Evolutionary conservation across 2,797 vertebrate species (phyloP).

Genomic region (Hafferia zeledoni): DNA sequence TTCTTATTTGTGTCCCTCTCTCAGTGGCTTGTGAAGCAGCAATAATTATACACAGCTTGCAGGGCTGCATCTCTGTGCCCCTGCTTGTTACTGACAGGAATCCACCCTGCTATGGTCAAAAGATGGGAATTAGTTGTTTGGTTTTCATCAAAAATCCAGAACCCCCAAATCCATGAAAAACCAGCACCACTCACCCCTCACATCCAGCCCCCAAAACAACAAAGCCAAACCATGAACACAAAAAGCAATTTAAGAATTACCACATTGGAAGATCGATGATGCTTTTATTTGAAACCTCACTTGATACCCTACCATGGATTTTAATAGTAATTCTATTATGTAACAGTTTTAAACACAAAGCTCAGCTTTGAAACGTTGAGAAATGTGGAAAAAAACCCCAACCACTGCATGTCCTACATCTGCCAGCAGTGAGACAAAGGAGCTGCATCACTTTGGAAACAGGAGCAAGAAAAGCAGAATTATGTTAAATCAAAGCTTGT

Average conservation of each 20-base stretch:
- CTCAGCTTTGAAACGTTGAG: not conserved
- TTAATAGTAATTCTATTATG: not conserved
- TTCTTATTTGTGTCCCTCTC: too few species aligned
- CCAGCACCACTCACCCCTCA: not conserved
- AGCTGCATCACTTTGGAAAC: not conserved
- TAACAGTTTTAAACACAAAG: not conserved
- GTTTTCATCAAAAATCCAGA: not conserved
- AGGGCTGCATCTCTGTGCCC: not conserved
- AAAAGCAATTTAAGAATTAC: not conserved
- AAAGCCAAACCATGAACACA: not conserved
- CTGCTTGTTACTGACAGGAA: constrained; percentile 9
- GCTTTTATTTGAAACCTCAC: not conserved
- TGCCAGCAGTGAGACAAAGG: not conserved
- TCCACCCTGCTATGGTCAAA: not conserved
- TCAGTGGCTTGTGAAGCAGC: not conserved
- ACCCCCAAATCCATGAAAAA: not conserved
- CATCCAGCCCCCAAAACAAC: not conserved
- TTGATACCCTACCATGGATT: not conserved
- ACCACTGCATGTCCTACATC: not conserved
- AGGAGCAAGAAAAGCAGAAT: not conserved
- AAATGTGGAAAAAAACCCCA: not conserved
- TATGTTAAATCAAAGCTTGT: not conserved
- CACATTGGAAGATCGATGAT: not conserved
- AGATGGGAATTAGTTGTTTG: not conserved
- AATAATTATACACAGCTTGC: not conserved